Evolutionary conservation across 35 echinoderm and acorn worm species (phyloP), one percentile per base, ranked within the genome.

Genomic region (Patiria miniata): DNA sequence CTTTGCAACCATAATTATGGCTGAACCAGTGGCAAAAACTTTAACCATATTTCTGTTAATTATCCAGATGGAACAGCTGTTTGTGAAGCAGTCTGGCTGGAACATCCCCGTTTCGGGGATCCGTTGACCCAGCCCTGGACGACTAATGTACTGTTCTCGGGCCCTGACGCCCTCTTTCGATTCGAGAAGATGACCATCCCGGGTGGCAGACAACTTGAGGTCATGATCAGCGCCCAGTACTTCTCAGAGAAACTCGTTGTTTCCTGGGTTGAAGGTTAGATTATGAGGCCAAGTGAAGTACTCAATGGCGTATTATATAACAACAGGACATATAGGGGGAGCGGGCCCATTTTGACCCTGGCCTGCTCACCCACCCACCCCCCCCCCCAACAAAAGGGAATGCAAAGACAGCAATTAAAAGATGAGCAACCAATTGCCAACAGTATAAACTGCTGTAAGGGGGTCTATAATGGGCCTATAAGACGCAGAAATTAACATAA

Each of bases 201-300:
- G 0, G 68, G 61, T 51, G 83, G 87, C 29, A 30, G 57, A 39
- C 81, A 79, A 39, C 83, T 83, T 6, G 78, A 83, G 55, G 78
- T 89, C 87, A 87, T 97, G 65, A 89, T 97, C 32, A 97, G 91
- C 51, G 93, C 95, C 5, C 90, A 93, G 68, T 97, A 97, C 79
- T 97, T 97, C 84, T 19, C 78, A 5, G 95, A 97, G 80, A 82
- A 93, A 77, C 79, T 97, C 19, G 91, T 93, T 2, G 82, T 97
- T 50, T 93, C 95, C 0, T 97, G 91, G 95, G 80, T 86, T 78
- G 95, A 97, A 83, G 91, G 95, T 97, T 76, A 34, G 88, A 80
- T 51, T n/a, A n/a, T n/a, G n/a, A n/a, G n/a, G n/a, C n/a, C n/a
- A n/a, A n/a, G n/a, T n/a, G n/a, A n/a, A n/a, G n/a, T n/a, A n/a